Evolutionary conservation across 2,113 vertebrate species (phyloP).

Genomic region (Saguinus midas): DNA sequence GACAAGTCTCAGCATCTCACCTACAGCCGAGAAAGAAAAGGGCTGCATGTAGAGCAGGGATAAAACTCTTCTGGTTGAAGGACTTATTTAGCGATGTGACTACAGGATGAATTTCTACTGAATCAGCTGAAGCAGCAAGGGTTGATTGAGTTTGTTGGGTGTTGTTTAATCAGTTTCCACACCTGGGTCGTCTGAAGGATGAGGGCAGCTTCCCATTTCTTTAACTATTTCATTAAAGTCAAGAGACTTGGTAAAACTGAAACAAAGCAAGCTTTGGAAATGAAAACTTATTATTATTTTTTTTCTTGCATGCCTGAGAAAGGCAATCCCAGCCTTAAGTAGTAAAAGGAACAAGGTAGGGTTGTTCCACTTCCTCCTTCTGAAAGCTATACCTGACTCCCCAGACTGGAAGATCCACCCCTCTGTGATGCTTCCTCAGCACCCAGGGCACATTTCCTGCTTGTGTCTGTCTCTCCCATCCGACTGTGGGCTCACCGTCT

Average conservation of each 20-base stretch:
- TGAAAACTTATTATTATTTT: background rate
- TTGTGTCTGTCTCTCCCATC: background rate
- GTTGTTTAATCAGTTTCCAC: conserved; percentile 54
- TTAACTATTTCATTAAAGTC: conserved; percentile 29
- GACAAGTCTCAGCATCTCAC: conserved; percentile 31
- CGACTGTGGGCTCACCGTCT: background rate
- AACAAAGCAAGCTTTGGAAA: conserved; percentile 64
- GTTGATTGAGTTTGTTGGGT: conserved; percentile 41
- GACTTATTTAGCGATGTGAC: background rate
- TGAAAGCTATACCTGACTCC: background rate
- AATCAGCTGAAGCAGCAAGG: background rate
- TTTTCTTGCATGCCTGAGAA: background rate
- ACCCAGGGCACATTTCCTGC: background rate
- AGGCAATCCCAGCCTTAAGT: background rate
- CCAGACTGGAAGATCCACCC: background rate
- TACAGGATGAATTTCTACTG: background rate
- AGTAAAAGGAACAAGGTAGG: conserved; percentile 33
- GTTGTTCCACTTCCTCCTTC: conserved; percentile 12
- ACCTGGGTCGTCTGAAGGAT: background rate
- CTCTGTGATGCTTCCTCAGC: background rate
- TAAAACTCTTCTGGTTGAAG: background rate
- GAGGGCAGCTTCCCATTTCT: background rate
- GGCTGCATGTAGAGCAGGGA: background rate
- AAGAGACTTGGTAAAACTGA: conserved; percentile 25
- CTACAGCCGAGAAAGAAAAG: conserved; percentile 2